Evolutionary conservation across 2,797 vertebrate genomes (phyloP), one percentile per base, ranked within the genome.

Genomic region (Crenuchus spilurus): DNA sequence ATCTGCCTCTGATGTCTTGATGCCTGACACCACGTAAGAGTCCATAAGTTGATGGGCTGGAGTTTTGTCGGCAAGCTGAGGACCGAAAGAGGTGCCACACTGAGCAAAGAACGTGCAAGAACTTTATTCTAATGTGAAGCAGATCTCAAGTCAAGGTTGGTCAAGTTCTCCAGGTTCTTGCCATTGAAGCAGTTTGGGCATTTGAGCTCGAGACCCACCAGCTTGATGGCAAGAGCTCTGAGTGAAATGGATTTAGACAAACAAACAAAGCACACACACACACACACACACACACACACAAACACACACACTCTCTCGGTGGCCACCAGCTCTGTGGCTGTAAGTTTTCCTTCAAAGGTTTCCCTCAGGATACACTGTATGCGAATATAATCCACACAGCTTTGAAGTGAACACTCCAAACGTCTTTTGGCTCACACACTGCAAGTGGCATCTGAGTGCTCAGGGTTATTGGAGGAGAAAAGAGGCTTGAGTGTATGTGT

Each of bases 331-430:
- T 84, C 84, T 87, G 87, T 83, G 80, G 86, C 87, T 87, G 79
- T 83, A 88, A 86, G 86, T 89, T 90, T 54, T 89, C 86, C 90
- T 91, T 92, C 91, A 89, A 92, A 93, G 90, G 88, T 88, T 67
- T 85, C 89, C 91, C 90, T 88, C 88, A 86, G 91, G 91, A 92
- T 85, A 88, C 83, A 83, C 86, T 85, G 84, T 83, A 86, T 79
- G 74, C 63, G 82, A 87, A 89, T 89, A 88, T 92, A 93, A 93
- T 93, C 92, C 91, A 74, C 84, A 83, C 72, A 77, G 84, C 92
- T 94, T 86, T 94, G 93, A 92, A 86, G 86, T 81, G 85, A 89
- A 86, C 91, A 89, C 91, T 92, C 86, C 85, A 90, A 87, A 93
- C 91, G 88, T 90, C 87, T 90, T 90, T 90, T 89, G 91, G 91